These are phyloP conservation scores for Megaceryle alcyon DNA, from an alignment of 2,797 vertebrate genomes.

Conservation along the genomic window DNA sequence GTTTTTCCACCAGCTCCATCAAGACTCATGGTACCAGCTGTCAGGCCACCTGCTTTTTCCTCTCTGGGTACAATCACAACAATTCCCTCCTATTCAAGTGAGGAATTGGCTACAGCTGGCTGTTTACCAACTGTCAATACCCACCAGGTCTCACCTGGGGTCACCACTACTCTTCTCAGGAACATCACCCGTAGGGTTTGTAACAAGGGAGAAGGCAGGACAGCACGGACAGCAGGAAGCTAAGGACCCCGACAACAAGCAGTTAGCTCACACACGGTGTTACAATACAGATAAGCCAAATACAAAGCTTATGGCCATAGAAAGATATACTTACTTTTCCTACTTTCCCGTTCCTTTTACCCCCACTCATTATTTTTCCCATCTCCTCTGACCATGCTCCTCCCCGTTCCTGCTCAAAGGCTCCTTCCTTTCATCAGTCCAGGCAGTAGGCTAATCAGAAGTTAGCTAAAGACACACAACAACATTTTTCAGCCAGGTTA, in stretches of 20 bases:
- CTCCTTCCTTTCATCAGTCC: not conserved
- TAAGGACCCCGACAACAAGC: not conserved
- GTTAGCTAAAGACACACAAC: not conserved
- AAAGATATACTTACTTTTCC: not conserved
- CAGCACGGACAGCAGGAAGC: not conserved
- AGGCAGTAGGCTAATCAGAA: not conserved
- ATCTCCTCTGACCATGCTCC: not conserved
- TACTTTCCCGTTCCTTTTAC: not conserved
- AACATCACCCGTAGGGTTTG: not conserved
- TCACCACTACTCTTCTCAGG: not conserved
- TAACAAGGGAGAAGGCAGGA: not conserved
- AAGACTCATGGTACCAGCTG: rapidly evolving
- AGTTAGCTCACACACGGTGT: not conserved
- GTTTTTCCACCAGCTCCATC: not conserved
- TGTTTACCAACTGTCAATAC: not conserved
- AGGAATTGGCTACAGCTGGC: not conserved
- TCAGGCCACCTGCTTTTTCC: not conserved
- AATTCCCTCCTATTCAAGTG: not conserved
- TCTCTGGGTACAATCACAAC: rapidly evolving
- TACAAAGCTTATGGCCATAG: not conserved
- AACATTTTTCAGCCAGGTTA: not conserved
- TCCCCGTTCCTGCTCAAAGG: not conserved
- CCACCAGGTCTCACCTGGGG: not conserved
- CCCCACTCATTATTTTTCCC: not conserved
- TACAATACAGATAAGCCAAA: not conserved